Evolutionary conservation across 2,888 invertebrate species (phyloP).

Genomic region (Rapana venosa): DNA sequence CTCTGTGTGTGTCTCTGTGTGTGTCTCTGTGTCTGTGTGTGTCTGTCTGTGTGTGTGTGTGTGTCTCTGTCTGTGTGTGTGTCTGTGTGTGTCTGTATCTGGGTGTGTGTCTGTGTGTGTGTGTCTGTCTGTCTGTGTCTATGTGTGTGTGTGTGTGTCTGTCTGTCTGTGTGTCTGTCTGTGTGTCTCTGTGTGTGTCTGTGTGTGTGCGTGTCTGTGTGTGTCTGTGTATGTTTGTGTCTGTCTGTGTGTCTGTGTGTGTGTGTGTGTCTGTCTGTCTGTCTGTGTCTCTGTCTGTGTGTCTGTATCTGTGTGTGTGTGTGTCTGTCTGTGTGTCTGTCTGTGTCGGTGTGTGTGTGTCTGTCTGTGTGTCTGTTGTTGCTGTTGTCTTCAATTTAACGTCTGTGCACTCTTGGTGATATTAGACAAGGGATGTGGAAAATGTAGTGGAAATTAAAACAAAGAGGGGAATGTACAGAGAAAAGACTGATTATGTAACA

Average conservation of each 20-base stretch:
- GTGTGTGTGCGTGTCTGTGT: not conserved
- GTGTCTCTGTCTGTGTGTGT: not conserved
- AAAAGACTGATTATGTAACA: too few species aligned
- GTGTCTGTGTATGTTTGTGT: not conserved
- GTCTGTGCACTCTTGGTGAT: too few species aligned
- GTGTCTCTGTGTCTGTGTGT: not conserved
- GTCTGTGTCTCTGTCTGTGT: not conserved
- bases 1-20: not conserved
- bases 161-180: not conserved
- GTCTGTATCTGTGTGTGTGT: not conserved
- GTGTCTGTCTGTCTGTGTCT: not conserved
- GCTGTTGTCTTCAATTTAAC: too few species aligned
- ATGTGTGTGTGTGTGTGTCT: not conserved
- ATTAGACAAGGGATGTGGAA: too few species aligned
- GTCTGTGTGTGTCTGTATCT: too few species aligned
- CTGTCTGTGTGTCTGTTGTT: not conserved
- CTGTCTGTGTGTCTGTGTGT: constrained; percentile 3
- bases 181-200: not conserved
- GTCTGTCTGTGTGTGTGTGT: not conserved
- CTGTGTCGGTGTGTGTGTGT: not conserved
- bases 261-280: constrained; percentile 5
- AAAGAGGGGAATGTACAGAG: too few species aligned
- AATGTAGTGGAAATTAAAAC: too few species aligned
- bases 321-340: not conserved
- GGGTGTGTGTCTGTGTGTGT: constrained; percentile 4